These are phyloP conservation scores for Neodiprion fabricii DNA, from an alignment of 1,140 invertebrate genomes.

Conservation along the genomic window DNA sequence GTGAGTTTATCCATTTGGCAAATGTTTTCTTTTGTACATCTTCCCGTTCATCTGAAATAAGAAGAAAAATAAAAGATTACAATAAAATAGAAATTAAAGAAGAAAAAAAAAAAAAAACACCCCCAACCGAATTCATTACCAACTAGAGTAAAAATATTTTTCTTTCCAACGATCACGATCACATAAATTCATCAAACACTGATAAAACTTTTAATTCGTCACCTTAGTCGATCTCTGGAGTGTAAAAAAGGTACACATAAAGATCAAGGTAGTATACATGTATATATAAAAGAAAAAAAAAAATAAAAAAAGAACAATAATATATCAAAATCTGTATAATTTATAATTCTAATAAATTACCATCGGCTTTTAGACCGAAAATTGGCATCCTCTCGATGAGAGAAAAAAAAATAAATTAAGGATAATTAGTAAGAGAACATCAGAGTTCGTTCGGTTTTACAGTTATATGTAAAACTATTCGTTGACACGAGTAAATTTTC, in stretches of 20 bases:
- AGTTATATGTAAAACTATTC: not conserved
- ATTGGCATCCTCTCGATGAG: not conserved
- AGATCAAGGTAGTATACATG: no score
- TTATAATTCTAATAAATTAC: not conserved
- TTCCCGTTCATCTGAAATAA: constrained; percentile 81
- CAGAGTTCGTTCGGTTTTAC: not conserved
- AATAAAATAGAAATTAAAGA: constrained; percentile 28
- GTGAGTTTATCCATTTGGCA: constrained; percentile 95
- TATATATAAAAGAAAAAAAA: not conserved
- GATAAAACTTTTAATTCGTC: no score
- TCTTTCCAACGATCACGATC: not conserved
- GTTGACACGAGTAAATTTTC: not conserved
- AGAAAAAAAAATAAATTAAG: not conserved
- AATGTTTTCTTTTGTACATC: constrained; percentile 96
- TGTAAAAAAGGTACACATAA: no score
- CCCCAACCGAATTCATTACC: not conserved
- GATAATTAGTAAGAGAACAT: not conserved
- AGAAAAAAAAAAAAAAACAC: constrained; percentile 13
- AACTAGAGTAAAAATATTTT: not conserved
- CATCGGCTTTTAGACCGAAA: not conserved
- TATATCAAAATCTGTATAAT: not conserved
- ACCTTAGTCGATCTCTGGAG: no score
- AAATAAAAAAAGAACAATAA: not conserved
- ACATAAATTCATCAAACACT: not conserved
- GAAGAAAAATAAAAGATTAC: not conserved